Conservation (phyloP, 2,888 invertebrate species). For the Polyommatus icarus region DNA sequence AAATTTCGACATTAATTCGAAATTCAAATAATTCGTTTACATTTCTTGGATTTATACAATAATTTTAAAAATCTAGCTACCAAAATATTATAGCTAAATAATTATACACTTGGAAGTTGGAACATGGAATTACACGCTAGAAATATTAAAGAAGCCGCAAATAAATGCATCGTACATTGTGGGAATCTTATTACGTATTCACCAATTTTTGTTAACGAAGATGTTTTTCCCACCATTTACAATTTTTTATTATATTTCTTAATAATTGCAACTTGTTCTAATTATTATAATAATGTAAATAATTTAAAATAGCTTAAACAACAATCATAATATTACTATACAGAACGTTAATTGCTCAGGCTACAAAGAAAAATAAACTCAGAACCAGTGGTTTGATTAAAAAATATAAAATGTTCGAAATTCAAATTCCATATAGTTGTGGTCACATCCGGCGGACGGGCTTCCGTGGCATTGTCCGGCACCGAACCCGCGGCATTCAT, state of each 20-base stretch:
- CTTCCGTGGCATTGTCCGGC: constrained; percentile 70
- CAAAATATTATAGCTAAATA: not conserved
- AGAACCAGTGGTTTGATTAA: not conserved
- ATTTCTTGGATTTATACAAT: not conserved
- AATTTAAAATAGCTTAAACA: not conserved
- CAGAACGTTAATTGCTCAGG: not conserved
- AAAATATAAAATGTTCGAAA: constrained; percentile 3
- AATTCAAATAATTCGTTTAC: not conserved
- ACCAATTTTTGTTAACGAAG: not conserved
- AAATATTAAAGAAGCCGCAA: not conserved
- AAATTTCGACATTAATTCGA: no score
- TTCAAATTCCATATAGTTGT: constrained; percentile 42
- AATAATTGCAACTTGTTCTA: not conserved
- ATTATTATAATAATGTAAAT: not conserved
- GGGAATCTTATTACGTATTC: not conserved
- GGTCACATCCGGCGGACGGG: constrained; percentile 70
- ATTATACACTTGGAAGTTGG: no score
- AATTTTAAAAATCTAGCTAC: not conserved
- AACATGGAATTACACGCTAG: not conserved
- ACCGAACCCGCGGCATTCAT: constrained; percentile 50
- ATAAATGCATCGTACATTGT: constrained; percentile 1
- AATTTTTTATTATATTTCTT: not conserved
- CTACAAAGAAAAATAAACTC: not conserved
- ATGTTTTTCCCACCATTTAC: constrained; percentile 9
- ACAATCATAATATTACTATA: not conserved